phyloP scores from a whole-genome alignment of 2,113 vertebrate genomes.

The Macaca fascicularis region DNA sequence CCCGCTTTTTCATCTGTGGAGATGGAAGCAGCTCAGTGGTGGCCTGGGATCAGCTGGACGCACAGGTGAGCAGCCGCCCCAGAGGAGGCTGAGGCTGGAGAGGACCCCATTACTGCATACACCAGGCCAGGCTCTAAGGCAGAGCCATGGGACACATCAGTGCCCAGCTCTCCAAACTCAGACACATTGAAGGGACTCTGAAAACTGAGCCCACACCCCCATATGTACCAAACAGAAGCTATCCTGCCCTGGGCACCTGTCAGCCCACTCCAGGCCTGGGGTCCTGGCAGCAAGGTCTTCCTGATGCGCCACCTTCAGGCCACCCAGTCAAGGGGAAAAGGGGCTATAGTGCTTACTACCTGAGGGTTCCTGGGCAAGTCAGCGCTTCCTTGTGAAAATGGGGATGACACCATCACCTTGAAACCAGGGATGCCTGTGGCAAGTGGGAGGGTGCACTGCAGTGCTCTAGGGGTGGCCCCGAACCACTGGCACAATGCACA shows the following conservation, averaged over 20 bases:
- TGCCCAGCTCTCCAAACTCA: neutral
- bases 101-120: fast-evolving
- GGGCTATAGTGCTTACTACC: neutral
- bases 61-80: neutral
- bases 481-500: neutral
- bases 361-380: neutral
- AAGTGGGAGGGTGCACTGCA: neutral
- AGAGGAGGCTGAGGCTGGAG: neutral
- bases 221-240: neutral
- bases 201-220: neutral
- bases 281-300: neutral
- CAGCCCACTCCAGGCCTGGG: neutral
- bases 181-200: neutral
- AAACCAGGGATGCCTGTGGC: neutral
- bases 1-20: conserved; percentile 95
- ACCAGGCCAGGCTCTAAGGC: neutral
- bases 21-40: neutral
- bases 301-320: neutral
- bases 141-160: neutral
- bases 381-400: neutral
- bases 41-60: neutral
- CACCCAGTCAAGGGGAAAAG: neutral
- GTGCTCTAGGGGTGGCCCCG: neutral
- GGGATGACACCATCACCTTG: neutral
- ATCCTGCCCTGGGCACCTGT: neutral